Evolutionary conservation across 2,113 vertebrate species (phyloP), one percentile per base, ranked within the genome.

Genomic region (Tauraco erythrolophus): DNA sequence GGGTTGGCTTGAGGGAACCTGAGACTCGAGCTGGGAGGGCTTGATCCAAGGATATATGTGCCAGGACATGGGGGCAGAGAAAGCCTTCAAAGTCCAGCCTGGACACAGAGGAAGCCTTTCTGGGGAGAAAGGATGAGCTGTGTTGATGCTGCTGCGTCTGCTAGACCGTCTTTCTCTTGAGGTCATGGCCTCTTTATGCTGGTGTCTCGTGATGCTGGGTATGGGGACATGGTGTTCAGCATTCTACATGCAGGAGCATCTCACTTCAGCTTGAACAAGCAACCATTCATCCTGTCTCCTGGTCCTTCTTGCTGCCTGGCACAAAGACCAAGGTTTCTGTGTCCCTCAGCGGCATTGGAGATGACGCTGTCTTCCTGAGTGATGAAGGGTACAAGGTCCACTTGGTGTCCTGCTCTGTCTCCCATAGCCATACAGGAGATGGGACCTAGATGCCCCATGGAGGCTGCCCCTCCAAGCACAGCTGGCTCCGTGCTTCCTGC

Each of bases 321-420:
- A 37, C 27, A 22, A 89, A 41, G 27, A 6, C 39, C 1, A 5
- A 17, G 19, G 22, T 70, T 87, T 70, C 22, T 1, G 0, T 45
- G 41, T 85, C n/a, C 14, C 35, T 92, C 45, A 37, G 0, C n/a
- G 50, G 24, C 53, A 6, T 3, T 19, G 33, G 56, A 72, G 60
- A 84, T 37, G 72, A 46, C 1, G 0, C 22, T 37, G 39, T 69
- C 58, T 62, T 61, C n/a, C 10, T 53, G 0, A 0, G 0, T 30
- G 37, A 14, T 60, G 33, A 45, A 28, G 17, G 43, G 43, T 31
- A 22, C 21, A 14, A 23, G 51, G n/a, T 70, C 39, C 11, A 3
- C 27, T 60, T 74, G 72, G 9, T 64, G 50, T 70, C 25, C 56
- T 60, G 31, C 72, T 75, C 4, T 65, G 45, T 74, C 19, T 86